Conservation (phyloP, 2,797 vertebrate species). For the Perodicticus potto region DNA sequence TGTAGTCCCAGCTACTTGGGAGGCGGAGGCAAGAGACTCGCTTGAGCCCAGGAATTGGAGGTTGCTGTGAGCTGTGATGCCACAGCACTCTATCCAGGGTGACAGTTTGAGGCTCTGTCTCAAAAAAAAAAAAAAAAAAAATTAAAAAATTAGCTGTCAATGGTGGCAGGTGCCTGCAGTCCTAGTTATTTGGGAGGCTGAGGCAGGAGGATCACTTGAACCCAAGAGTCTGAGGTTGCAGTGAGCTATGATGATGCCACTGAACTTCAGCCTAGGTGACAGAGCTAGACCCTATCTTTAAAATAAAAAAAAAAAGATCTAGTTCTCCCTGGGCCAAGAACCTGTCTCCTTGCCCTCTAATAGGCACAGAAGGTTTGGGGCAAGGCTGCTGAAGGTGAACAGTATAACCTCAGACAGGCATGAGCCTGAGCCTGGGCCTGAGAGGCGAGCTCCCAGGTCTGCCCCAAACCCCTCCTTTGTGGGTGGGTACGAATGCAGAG, state of each 20-base stretch:
- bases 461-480: background rate
- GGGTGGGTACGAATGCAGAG: background rate
- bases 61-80: too few species aligned
- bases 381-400: background rate
- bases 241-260: background rate
- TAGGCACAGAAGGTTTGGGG: background rate
- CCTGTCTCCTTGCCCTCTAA: background rate
- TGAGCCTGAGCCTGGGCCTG: background rate
- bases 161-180: background rate
- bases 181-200: background rate
- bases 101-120: too few species aligned
- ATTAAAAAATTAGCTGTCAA: background rate
- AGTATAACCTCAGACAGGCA: background rate
- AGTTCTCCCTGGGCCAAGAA: background rate
- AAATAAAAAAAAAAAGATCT: background rate
- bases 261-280: background rate
- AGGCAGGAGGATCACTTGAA: background rate
- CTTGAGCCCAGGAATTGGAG: too few species aligned
- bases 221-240: background rate
- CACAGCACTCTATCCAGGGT: too few species aligned
- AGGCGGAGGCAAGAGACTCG: too few species aligned
- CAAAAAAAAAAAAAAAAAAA: too few species aligned
- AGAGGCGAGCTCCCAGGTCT: background rate
- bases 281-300: background rate
- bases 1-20: too few species aligned